These are phyloP conservation scores for Nothobranchius furzeri DNA, from an alignment of 2,113 vertebrate genomes.

Conservation along the genomic window DNA sequence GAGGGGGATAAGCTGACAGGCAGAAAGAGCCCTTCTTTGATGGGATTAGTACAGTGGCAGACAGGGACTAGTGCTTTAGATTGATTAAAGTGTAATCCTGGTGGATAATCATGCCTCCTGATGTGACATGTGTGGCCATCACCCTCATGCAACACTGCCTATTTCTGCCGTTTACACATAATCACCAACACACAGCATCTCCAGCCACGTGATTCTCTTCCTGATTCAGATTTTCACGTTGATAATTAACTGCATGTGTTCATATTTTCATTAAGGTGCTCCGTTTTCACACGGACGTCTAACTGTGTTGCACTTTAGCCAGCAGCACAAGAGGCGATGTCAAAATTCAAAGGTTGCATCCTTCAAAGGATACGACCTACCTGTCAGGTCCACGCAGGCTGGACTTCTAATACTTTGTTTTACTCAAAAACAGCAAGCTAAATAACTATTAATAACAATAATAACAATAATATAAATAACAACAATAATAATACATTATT, in stretches of 20 bases:
- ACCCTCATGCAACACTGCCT: slow-evolving; percentile 9
- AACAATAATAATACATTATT: no score
- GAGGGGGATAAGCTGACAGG: slow-evolving; percentile 57
- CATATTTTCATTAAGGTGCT: no score
- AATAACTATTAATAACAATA: no score
- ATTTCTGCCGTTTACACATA: slow-evolving; percentile 1
- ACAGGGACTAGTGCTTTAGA: slow-evolving; percentile 70
- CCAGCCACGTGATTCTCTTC: not conserved
- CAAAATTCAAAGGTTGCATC: no score
- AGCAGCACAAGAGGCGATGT: no score
- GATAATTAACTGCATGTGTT: not conserved
- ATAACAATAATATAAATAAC: no score
- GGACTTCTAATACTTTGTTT: no score
- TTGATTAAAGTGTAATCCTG: slow-evolving; percentile 78
- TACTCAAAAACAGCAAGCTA: no score
- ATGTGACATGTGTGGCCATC: slow-evolving; percentile 60
- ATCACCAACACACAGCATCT: slow-evolving; percentile 23
- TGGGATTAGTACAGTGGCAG: slow-evolving; percentile 68
- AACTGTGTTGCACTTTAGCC: no score
- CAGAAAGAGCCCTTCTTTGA: slow-evolving; percentile 67
- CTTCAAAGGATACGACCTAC: no score
- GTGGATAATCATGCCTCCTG: slow-evolving; percentile 69
- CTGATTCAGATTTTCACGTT: not conserved
- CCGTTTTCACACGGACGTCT: no score
- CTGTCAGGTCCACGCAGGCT: no score